Evolutionary conservation across 2,113 vertebrate genomes (phyloP), one percentile per base, ranked within the genome.

Genomic region (Gadus macrocephalus): DNA sequence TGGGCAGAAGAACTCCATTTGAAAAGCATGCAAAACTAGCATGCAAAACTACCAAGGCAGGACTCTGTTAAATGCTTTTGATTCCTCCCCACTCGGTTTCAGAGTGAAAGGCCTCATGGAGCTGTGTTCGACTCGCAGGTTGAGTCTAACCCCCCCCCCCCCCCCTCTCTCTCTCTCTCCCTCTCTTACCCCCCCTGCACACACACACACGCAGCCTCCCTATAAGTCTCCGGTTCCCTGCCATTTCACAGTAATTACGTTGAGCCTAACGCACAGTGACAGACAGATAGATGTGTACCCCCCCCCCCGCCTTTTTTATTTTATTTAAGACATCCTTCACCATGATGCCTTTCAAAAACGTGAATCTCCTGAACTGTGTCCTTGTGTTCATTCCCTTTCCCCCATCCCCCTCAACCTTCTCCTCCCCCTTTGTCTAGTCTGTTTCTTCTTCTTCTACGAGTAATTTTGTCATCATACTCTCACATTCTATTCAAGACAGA

Each of bases 211-310:
- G 70, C 64, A 62, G 74, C 73, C 77, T 74, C 83, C 82, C 75
- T 87, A 55, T 70, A 85, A 80, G 76, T 77, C 70, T 69, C 42
- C 69, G 72, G 79, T 81, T 86, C 76, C 84, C 78, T 83, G 79
- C 81, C 83, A 89, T 90, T 91, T 90, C 88, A 90, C 87, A 86
- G 81, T 79, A 83, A 90, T 91, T 89, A 90, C 76, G 77, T 77
- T 83, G 87, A 91, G 86, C 81, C 83, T 90, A 87, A 90, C 88
- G 53, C 78, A 89, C 82, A 83, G 73, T 86, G 89, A 89, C 90
- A 84, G 82, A 88, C 67, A 78, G 82, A 82, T 9, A 49, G 42
- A 49, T 49, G 42, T 49, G 42, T 9, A 14, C 12, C 42, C 25
- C 25, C 72, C 81, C 83, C 75, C 65, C 71, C 70, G 63, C 71